Evolutionary conservation across 2,888 invertebrate genomes (phyloP), one percentile per base, ranked within the genome.

Genomic region (Panzeria rudis): DNA sequence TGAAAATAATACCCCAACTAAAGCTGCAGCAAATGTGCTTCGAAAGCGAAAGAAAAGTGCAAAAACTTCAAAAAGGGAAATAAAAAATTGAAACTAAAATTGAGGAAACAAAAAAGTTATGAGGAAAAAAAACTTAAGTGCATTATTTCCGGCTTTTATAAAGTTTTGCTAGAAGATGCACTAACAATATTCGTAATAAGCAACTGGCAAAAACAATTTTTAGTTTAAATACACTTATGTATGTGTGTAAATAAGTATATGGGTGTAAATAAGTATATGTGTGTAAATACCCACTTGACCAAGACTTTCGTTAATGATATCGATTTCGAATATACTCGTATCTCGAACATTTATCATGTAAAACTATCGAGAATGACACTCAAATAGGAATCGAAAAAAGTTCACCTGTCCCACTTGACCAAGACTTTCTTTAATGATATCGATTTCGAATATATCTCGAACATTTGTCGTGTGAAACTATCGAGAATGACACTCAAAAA

Each of bases 61-160:
- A 47, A 71, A 64, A 77, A 71, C 44, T 38, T 44, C 15, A 44
- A 11, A 75, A 66, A 71, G 56, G n/a, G n/a, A 62, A 54, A 54
- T 56, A 59, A 61, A 62, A 50, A 68, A 44, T 72, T 41, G 20
- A 17, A 9, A 68, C 25, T 38, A 66, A 79, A 56, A 71, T 17
- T 3, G 68, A 54, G 59, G n/a, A 66, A 54, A 41, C 35, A 69
- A 66, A 71, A n/a, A 80, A 69, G 56, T 69, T 38, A 2, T 32
- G n/a, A 0, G 13, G 52, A 8, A 64, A 69, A 64, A 72, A 84
- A 75, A 59, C 64, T 82, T 89, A 89, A 89, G 89, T 89, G 89
- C 89, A 89, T 89, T 89, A 89, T 89, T 89, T 89, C 89, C 89
- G 89, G 88, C 88, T 89, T 88, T 89, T 88, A 88, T 87, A 89